phyloP scores from a whole-genome alignment of 92 coral and sea anemone species.

The Umimayanthus kanabou region DNA sequence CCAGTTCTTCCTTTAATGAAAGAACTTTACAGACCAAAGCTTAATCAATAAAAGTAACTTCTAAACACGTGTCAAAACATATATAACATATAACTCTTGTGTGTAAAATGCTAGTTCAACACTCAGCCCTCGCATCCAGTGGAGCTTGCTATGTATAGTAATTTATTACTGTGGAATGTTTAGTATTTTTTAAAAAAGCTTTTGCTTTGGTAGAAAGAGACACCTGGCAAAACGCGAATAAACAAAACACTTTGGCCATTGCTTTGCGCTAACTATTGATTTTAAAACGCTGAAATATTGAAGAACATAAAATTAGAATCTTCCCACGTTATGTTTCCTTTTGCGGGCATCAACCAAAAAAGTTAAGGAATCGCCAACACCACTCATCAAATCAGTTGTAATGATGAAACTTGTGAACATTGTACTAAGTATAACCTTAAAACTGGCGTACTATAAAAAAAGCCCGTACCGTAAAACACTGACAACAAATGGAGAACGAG shows the following conservation, averaged over 20 bases:
- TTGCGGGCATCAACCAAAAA: neutral
- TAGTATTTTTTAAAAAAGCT: too few species aligned
- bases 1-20: neutral
- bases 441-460: neutral
- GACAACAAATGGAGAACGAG: neutral
- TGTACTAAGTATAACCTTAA: neutral
- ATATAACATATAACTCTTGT: too few species aligned
- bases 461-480: neutral
- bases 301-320: too few species aligned
- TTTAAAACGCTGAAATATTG: too few species aligned
- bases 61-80: too few species aligned
- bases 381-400: neutral
- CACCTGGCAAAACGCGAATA: neutral
- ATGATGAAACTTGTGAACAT: neutral
- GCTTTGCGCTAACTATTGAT: neutral
- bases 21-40: neutral
- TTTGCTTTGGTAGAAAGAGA: too few species aligned
- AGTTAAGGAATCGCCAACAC: neutral
- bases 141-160: too few species aligned
- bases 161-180: too few species aligned
- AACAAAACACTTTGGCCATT: neutral
- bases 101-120: too few species aligned
- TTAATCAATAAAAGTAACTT: neutral
- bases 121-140: too few species aligned
- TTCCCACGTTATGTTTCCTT: neutral